Base-by-base conservation (phyloP, 2,113 vertebrate genomes). In the Elachura formosa region DNA sequence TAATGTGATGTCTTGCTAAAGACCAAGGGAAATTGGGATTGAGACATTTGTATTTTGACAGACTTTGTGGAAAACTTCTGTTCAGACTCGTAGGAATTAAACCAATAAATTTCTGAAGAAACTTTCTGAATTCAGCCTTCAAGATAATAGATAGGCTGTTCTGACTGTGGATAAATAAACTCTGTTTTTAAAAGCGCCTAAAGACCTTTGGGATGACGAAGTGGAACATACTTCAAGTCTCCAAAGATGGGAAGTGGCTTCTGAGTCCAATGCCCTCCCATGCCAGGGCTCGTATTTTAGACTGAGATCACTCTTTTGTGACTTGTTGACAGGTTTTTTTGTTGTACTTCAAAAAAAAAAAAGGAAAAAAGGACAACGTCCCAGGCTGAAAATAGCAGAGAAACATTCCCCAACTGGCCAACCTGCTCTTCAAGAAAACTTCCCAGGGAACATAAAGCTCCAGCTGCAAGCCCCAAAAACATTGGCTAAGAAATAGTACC, bases 161-260 rank as follows among this genome's bases (percentile, higher is more conserved):
- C 91, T 96, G 75, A 87, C 59, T 83, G 87, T 2, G 40, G 94
- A 93, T 96, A 96, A 97, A 96, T 95, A 95, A 96, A 90, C 91
- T 49, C 84, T 95, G 96, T 91, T 94, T 97, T 96, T 85, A 74
- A 90, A 96, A 95, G 93, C 1, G 0, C 92, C 81, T 96, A 96
- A 97, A 96, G 94, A 95, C 93, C 87, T 96, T 91, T 0, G 0
- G 84, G 91, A 96, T 96, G 95, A 97, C 75, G 94, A 91, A 93
- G 96, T 97, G 94, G 94, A 96, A 97, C 95, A 96, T 97, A 95
- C 93, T 96, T 96, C 82, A 86, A 69, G 78, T 83, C 89, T 94
- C 93, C 91, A 93, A 96, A 96, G 94, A 95, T 95, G 91, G 94
- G 95, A 97, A 96, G 93, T 95, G 94, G 91, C 94, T 96, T 97